Base-by-base conservation (phyloP, 2,113 vertebrate species). In the Oxygymnocypris stewartii region DNA sequence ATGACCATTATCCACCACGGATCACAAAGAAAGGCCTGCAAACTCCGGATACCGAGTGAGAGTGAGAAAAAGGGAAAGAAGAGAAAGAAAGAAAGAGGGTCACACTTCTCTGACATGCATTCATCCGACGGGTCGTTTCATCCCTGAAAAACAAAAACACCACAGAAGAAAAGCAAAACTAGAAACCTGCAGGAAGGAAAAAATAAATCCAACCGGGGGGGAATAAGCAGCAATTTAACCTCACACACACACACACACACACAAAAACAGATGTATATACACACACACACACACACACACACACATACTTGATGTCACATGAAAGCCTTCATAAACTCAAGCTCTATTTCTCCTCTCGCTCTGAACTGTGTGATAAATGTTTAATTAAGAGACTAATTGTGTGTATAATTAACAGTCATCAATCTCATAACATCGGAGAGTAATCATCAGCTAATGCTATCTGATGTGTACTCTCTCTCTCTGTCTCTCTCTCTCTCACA, bases 341-440 rank as follows among this genome's bases (percentile, higher is more conserved):
- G 67, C 61, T 73, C 77, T 40, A 76, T 61, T 84, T 25, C 20
- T 25, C 28, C 57, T 81, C 74, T 44, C 75, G 12, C 75, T 95
- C 94, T 95, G 94, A 95, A 95, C 94, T 94, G 89, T 90, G 94
- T 95, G 95, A 95, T 96, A 95, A 96, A 95, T 96, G 95, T 96
- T 96, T 96, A 96, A 97, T 97, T 96, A 96, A 95, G 95, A 93
- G 95, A 95, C 93, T 97, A 97, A 97, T 96, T 96, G 96, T 94
- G 95, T 96, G 96, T 95, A 95, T 96, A 96, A 97, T 97, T 96
- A 96, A 95, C 95, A 95, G 94, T 96, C 96, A 97, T 96, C 95
- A 96, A 95, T 96, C 93, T 96, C 95, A 96, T 95, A 95, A 94
- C 94, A 95, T 94, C 95, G 95, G 93, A 94, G 94, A 95, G 95